Percentiles rank a stretch among this genome's conserved stretches.
phyloP scores from a whole-genome alignment of 2,797 vertebrate genomes.

The Sebastes itinus region DNA sequence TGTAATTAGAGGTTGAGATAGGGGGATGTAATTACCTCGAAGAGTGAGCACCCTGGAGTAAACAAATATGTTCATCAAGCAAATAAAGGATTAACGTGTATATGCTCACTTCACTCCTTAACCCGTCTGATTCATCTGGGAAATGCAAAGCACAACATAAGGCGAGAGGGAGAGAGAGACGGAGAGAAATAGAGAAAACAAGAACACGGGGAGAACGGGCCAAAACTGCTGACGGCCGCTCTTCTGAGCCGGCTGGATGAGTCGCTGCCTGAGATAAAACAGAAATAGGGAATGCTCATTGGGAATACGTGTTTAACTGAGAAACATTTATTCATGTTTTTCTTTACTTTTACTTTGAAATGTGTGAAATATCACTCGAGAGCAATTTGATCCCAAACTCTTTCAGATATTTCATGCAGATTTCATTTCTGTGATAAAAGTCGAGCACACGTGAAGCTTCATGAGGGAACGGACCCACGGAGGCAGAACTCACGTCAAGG shows the following conservation, averaged over 20 bases:
- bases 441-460: neutral
- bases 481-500: conserved; percentile 24
- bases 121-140: conserved; percentile 74
- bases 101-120: conserved; percentile 78
- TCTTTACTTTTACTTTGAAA: conserved; percentile 60
- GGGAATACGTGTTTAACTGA: conserved; percentile 65
- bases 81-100: conserved; percentile 82
- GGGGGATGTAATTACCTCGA: conserved; percentile 76
- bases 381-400: conserved; percentile 28
- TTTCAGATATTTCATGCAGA: neutral
- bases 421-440: neutral
- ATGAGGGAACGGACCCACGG: neutral
- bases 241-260: conserved; percentile 62
- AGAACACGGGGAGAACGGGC: conserved; percentile 54
- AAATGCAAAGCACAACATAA: conserved; percentile 66
- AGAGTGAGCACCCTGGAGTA: conserved; percentile 72
- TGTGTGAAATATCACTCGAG: conserved; percentile 1
- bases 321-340: conserved; percentile 63
- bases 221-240: conserved; percentile 72
- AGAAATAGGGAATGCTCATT: conserved; percentile 71
- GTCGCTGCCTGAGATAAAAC: conserved; percentile 69
- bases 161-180: conserved; percentile 57
- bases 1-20: conserved; percentile 78
- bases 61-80: conserved; percentile 84
- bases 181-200: conserved; percentile 57